Percentiles rank a stretch among this genome's conserved stretches.
Conservation (phyloP, 1,140 invertebrate genomes). For the Aethina tumida region DNA sequence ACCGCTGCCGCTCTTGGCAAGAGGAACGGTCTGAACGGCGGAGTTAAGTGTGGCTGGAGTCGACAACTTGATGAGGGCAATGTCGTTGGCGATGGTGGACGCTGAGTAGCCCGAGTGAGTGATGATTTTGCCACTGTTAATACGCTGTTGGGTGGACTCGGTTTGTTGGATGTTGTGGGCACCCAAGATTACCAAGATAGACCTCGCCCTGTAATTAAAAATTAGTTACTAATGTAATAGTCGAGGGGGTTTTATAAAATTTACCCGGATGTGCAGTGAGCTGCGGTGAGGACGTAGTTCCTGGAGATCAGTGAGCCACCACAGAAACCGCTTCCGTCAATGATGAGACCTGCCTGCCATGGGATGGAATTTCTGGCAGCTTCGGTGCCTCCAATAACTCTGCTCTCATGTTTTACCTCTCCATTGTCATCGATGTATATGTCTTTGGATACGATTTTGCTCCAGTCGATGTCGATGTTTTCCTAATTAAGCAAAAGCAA, state of each 20-base stretch:
- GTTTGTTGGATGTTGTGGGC: conserved; percentile 3
- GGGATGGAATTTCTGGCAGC: conserved; percentile 6
- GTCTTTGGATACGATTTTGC: conserved; percentile 3
- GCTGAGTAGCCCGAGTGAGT: conserved; percentile 39
- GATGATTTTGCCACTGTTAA: conserved; percentile 32
- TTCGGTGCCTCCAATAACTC: conserved; percentile 7
- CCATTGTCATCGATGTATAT: conserved; percentile 4
- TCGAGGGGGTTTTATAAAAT: not conserved
- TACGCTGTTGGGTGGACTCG: conserved; percentile 17
- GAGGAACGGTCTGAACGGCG: conserved; percentile 11
- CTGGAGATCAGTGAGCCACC: conserved; percentile 47
- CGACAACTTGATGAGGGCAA: conserved; percentile 40
- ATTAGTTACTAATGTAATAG: not conserved
- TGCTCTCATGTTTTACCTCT: conserved; percentile 4
- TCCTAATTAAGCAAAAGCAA: too few relatives aligned
- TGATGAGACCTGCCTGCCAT: conserved; percentile 9
- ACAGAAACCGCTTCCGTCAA: conserved; percentile 41
- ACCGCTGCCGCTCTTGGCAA: conserved; percentile 24
- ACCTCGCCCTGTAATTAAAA: not conserved
- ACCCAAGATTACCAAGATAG: conserved; percentile 1
- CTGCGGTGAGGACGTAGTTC: conserved; percentile 45
- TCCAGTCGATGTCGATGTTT: conserved; percentile 13
- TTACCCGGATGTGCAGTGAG: conserved; percentile 40
- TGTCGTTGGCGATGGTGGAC: conserved; percentile 38
- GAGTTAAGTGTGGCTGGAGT: conserved; percentile 17